phyloP scores from a whole-genome alignment of 2,888 invertebrate species.

The Biston betularia region DNA sequence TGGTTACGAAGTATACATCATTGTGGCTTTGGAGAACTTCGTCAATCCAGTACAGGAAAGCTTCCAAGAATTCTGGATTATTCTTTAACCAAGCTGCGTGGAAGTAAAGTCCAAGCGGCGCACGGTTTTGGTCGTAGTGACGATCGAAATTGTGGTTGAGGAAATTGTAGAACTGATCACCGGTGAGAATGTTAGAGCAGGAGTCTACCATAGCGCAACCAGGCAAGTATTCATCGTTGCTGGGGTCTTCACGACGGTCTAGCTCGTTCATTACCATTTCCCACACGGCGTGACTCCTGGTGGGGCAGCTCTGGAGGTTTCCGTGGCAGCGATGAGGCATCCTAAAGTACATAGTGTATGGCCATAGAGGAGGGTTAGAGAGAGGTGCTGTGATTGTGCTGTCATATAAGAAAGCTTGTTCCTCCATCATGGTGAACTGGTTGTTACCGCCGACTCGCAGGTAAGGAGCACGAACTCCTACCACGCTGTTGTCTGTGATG shows the following conservation, averaged over 20 bases:
- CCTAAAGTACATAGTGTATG: constrained; percentile 99
- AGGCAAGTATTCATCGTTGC: constrained; percentile 94
- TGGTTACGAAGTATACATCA: constrained; percentile 97
- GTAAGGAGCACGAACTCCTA: constrained; percentile 96
- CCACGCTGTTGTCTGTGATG: constrained; percentile 95
- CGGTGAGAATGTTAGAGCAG: constrained; percentile 96
- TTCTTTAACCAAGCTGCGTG: constrained; percentile 97
- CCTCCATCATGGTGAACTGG: constrained; percentile 99
- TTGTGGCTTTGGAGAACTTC: constrained; percentile 94
- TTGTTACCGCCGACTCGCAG: constrained; percentile 97
- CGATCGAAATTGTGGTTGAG: constrained; percentile 97
- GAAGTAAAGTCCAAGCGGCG: constrained; percentile 96
- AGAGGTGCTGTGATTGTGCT: constrained; percentile 97
- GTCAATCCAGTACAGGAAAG: constrained; percentile 97
- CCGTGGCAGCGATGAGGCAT: constrained; percentile 98
- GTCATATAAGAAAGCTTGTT: constrained; percentile 97
- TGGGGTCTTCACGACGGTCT: constrained; percentile 96
- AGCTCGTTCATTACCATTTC: constrained; percentile 98
- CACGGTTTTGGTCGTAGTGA: constrained; percentile 95
- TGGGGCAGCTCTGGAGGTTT: constrained; percentile 96
- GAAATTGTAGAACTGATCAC: constrained; percentile 98
- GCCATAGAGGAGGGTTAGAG: constrained; percentile 97
- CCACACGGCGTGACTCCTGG: constrained; percentile 97
- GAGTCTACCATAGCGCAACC: constrained; percentile 98
- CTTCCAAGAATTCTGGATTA: constrained; percentile 96